Conservation (phyloP, 2,113 vertebrate species). For the Brachypteracias leptosomus region DNA sequence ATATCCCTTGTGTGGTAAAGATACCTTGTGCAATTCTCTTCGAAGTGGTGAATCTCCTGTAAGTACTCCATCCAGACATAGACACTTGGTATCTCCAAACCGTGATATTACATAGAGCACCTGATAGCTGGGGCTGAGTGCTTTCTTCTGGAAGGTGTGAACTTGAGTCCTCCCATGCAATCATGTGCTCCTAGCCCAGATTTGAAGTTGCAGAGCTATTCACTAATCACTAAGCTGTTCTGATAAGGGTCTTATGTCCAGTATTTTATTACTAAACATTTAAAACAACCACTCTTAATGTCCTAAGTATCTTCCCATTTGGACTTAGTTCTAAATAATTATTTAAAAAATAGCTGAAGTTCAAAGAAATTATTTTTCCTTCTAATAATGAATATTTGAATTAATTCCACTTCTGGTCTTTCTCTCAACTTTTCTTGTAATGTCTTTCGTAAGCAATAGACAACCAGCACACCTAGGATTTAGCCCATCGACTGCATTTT, state of each 20-base stretch:
- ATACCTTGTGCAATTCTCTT: neutral
- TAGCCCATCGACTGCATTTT: neutral
- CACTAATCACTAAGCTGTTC: neutral
- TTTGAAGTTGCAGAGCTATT: neutral
- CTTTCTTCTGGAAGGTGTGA: neutral
- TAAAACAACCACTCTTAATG: neutral
- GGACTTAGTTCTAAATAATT: neutral
- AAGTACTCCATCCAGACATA: too few relatives aligned
- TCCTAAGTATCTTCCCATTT: neutral
- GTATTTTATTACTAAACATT: neutral
- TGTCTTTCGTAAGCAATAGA: neutral
- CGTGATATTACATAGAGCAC: rapidly evolving
- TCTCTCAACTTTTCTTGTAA: neutral
- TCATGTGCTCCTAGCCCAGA: neutral
- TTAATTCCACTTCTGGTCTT: neutral
- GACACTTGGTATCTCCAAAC: neutral
- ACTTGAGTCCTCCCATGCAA: neutral
- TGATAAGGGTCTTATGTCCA: neutral
- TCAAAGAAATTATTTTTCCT: neutral
- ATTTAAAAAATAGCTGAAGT: neutral
- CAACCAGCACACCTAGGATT: neutral
- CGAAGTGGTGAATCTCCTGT: neutral
- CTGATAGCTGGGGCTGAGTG: neutral
- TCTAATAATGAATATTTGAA: neutral
- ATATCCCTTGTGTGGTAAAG: neutral